Conservation (phyloP, 2,113 vertebrate species). For the Desmodus rotundus region DNA sequence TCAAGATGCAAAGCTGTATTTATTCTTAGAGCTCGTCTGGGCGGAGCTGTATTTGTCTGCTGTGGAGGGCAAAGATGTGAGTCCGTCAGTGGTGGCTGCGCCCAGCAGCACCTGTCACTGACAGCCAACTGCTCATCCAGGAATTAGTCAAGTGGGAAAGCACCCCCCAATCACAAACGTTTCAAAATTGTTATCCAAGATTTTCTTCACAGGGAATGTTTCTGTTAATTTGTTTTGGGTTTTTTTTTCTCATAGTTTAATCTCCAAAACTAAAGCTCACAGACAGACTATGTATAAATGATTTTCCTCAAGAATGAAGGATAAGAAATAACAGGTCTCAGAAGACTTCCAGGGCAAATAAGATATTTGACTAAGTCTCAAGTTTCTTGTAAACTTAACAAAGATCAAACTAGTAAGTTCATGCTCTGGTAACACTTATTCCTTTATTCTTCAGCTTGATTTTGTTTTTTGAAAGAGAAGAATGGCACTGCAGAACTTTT, state of each 20-base stretch:
- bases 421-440: background rate
- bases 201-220: background rate
- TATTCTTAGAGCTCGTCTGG: background rate
- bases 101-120: background rate
- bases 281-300: background rate
- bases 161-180: rapidly evolving
- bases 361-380: background rate
- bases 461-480: background rate
- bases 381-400: background rate
- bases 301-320: background rate
- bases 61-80: background rate
- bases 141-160: background rate
- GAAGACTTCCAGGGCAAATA: background rate
- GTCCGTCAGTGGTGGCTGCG: background rate
- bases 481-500: background rate
- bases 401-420: background rate
- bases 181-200: background rate
- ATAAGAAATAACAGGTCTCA: background rate
- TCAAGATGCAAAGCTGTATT: background rate
- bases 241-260: background rate
- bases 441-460: background rate
- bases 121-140: background rate
- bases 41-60: background rate
- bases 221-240: background rate
- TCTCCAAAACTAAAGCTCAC: background rate